A percentile compares a stretch with the other conserved stretches of the same genome.
phyloP scores from a whole-genome alignment of 2,797 vertebrate species.

The Melanotaenia nigrans region DNA sequence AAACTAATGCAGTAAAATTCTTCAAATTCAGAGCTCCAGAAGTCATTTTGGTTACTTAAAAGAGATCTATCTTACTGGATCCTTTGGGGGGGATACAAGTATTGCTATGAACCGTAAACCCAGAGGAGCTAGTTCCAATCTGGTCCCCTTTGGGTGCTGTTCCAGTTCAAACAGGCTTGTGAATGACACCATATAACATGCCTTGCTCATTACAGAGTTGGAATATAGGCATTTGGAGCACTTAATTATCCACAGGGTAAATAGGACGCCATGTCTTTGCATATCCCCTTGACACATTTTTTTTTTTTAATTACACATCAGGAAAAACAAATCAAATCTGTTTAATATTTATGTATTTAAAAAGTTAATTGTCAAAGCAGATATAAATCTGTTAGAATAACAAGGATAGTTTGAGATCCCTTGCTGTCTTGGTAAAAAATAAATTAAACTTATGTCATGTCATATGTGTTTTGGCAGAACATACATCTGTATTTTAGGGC shows the following conservation, averaged over 20 bases:
- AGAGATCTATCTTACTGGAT: slow-evolving; percentile 16
- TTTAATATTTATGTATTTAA: not conserved
- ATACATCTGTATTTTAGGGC: not conserved
- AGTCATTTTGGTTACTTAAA: slow-evolving; percentile 9
- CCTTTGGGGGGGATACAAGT: slow-evolving; percentile 25
- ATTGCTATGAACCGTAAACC: slow-evolving; percentile 6
- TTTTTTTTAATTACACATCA: slow-evolving; percentile 8
- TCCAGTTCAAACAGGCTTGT: slow-evolving; percentile 62
- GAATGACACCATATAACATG: slow-evolving; percentile 21
- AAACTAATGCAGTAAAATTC: not conserved
- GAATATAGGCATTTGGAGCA: slow-evolving; percentile 59
- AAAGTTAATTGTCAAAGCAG: not conserved
- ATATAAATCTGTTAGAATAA: not conserved
- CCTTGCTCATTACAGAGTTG: slow-evolving; percentile 31
- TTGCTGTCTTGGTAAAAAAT: not conserved
- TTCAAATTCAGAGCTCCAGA: slow-evolving; percentile 9
- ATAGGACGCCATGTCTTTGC: slow-evolving; percentile 58
- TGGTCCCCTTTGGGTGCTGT: slow-evolving; percentile 68
- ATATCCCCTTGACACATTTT: slow-evolving; percentile 46
- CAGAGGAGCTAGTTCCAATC: slow-evolving; percentile 61
- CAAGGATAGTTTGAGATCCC: not conserved
- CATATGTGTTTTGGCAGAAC: not conserved
- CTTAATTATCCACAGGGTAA: slow-evolving; percentile 55
- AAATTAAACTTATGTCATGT: not conserved
- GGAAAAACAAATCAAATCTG: not conserved